These are phyloP conservation scores for Indicator indicator DNA, from an alignment of 2,113 vertebrate genomes.

Conservation along the genomic window DNA sequence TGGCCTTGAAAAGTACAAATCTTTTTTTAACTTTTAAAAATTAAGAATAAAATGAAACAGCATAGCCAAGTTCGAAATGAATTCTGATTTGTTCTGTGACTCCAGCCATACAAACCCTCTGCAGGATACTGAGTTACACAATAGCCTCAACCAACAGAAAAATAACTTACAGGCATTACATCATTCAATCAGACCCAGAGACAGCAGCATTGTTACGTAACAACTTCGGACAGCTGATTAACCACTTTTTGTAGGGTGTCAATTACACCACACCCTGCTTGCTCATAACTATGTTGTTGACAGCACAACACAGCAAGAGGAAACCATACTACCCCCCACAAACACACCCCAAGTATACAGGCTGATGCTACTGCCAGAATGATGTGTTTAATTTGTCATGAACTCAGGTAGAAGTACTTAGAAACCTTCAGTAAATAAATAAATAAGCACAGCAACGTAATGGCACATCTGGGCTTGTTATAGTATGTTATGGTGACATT, in stretches of 20 bases:
- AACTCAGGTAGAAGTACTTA: neutral
- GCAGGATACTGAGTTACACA: constrained; percentile 42
- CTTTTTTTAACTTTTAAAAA: neutral
- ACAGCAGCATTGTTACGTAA: constrained; percentile 39
- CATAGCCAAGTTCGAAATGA: neutral
- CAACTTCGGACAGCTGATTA: constrained; percentile 46
- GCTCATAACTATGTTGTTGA: constrained; percentile 8
- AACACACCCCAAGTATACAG: neutral
- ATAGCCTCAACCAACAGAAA: constrained; percentile 35
- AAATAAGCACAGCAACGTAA: neutral
- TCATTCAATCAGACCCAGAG: constrained; percentile 14
- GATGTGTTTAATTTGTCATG: neutral
- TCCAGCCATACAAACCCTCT: neutral
- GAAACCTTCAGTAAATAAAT: constrained; percentile 3
- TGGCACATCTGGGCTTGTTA: neutral
- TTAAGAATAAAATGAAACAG: constrained; percentile 2
- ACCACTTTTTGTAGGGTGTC: constrained; percentile 45
- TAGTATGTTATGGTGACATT: neutral
- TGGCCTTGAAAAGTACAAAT: constrained; percentile 13
- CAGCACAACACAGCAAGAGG: neutral
- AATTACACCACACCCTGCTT: constrained; percentile 18
- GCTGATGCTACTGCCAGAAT: neutral
- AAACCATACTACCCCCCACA: neutral
- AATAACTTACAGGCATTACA: constrained; percentile 36
- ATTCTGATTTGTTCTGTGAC: neutral